Conservation (phyloP, 2,797 vertebrate species). For the Artibeus jamaicensis region DNA sequence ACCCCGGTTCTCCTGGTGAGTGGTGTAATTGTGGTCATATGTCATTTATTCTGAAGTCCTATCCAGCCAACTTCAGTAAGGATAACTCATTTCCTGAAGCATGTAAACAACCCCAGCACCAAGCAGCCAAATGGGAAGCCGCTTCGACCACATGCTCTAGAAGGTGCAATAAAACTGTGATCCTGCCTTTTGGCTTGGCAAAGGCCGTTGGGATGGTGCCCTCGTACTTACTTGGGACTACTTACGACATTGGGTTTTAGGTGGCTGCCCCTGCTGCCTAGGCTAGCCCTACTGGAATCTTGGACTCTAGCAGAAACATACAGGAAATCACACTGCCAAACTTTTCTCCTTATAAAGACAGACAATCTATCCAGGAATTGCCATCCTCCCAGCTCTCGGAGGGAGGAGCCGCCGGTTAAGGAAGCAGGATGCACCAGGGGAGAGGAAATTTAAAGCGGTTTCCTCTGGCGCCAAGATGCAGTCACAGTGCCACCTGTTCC, state of each 20-base stretch:
- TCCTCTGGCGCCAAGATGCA: constrained; percentile 29
- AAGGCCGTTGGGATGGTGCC: constrained; percentile 50
- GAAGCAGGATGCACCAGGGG: constrained; percentile 46
- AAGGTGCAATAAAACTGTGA: constrained; percentile 65
- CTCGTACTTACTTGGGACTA: background rate
- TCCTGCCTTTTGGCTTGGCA: constrained; percentile 61
- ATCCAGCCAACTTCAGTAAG: constrained; percentile 69
- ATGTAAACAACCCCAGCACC: constrained; percentile 55
- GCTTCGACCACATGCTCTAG: constrained; percentile 59
- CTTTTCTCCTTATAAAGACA: constrained; percentile 74
- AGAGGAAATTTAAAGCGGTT: constrained; percentile 47
- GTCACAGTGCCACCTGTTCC: background rate
- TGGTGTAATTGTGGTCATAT: constrained; percentile 73
- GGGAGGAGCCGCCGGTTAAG: constrained; percentile 33
- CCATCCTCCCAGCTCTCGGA: constrained; percentile 7
- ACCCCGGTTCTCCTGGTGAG: constrained; percentile 43
- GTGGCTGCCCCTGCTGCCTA: constrained; percentile 66
- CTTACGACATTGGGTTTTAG: constrained; percentile 52
- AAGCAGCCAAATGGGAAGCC: constrained; percentile 68
- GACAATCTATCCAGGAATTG: constrained; percentile 62
- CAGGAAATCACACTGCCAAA: constrained; percentile 43
- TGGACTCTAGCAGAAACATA: constrained; percentile 4
- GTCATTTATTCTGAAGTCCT: constrained; percentile 61
- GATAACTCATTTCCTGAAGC: constrained; percentile 70
- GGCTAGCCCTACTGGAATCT: background rate